A percentile compares a stretch with the other conserved stretches of the same genome.
These are phyloP conservation scores for Lycophotia porphyrea DNA, from an alignment of 2,888 invertebrate species.

Conservation along the genomic window DNA sequence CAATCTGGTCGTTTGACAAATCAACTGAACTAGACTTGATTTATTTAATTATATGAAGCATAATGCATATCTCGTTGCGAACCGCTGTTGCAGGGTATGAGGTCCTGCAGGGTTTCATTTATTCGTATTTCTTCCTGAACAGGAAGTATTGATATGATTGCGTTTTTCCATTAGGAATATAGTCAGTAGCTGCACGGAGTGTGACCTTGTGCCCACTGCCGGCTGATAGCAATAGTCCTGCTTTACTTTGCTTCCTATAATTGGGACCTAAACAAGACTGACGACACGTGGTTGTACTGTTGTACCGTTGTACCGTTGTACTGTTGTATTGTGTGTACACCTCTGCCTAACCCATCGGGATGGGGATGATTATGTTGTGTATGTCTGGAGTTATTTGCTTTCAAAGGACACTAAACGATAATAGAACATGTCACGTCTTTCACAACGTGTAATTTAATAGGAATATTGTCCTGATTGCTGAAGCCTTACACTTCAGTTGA, in stretches of 20 bases:
- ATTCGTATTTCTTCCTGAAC: too few relatives aligned
- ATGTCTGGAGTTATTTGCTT: neutral
- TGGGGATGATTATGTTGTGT: neutral
- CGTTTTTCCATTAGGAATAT: neutral
- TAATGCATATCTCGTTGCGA: neutral
- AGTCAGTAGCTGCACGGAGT: neutral
- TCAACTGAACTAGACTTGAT: slow-evolving; percentile 16
- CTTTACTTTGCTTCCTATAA: neutral
- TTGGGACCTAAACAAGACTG: neutral
- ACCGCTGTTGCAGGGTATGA: neutral
- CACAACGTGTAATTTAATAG: neutral
- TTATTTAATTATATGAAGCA: slow-evolving; percentile 18
- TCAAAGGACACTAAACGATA: neutral
- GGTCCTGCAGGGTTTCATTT: neutral
- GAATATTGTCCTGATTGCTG: slow-evolving; percentile 9
- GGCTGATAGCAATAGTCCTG: neutral
- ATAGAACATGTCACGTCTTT: neutral
- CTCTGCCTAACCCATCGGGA: neutral
- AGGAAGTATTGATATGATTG: neutral
- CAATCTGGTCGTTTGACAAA: slow-evolving; percentile 22
- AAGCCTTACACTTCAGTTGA: slow-evolving; percentile 4
- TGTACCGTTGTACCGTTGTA: neutral
- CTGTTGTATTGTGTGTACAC: neutral
- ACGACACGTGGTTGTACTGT: neutral
- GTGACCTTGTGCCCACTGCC: neutral